phyloP scores from a whole-genome alignment of 2,113 vertebrate genomes.

The Epinephelus moara region DNA sequence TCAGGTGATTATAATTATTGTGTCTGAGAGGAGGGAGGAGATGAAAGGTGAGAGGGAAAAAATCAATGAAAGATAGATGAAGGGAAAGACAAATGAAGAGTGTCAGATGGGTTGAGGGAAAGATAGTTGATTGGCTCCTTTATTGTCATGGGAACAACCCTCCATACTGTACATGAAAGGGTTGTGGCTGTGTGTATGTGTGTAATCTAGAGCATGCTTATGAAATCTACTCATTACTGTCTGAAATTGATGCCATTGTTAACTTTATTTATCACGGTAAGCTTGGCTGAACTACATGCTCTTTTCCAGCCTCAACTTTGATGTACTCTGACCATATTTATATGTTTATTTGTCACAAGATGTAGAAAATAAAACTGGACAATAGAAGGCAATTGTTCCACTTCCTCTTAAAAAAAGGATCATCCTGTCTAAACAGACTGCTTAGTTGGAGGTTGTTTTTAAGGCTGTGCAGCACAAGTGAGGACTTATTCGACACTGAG shows the following conservation, averaged over 20 bases:
- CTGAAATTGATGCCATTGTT: background rate
- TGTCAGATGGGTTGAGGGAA: conserved; percentile 14
- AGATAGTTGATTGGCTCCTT: conserved; percentile 16
- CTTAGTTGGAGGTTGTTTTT: background rate
- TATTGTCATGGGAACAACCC: background rate
- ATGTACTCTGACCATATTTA: background rate
- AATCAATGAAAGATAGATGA: conserved; percentile 38
- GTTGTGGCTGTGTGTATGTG: background rate
- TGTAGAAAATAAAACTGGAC: background rate
- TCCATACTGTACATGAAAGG: background rate
- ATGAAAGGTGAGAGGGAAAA: conserved; percentile 6
- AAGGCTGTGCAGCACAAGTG: background rate
- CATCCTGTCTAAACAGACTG: background rate
- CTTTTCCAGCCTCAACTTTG: background rate
- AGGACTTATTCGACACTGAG: background rate
- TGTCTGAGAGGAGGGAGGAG: conserved; percentile 37
- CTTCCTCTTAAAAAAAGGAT: background rate
- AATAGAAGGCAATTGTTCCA: background rate
- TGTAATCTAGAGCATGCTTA: background rate
- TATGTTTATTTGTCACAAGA: background rate
- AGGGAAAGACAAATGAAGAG: conserved; percentile 15
- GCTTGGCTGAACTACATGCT: background rate
- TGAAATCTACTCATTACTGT: background rate
- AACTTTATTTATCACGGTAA: background rate
- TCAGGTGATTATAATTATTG: conserved; percentile 35